Evolutionary conservation across 23 tunicate genomes (phyloP), one percentile per base, ranked within the genome.

Genomic region (Ciona savignyi): DNA sequence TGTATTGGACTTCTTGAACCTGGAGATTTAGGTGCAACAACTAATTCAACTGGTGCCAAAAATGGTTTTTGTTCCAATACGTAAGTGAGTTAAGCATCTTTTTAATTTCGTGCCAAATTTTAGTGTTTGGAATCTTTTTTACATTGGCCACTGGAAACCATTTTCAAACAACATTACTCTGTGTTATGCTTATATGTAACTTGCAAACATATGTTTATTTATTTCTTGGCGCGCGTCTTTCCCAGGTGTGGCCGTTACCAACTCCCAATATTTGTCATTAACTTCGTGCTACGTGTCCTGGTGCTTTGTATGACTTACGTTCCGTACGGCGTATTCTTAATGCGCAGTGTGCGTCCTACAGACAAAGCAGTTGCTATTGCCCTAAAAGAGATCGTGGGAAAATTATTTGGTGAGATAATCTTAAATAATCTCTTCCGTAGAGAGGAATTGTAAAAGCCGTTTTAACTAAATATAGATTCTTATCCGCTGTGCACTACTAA

Each of bases 281-380:
- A 66, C 35, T 67, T 66, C 32, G 29, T 77, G 19, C 25, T 27
- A 2, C 73, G 81, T 2, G 73, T 67, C 22, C 33, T 77, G 35
- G 34, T 77, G 29, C 27, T 77, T 28, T 30, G 81, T 56, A 66
- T 77, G 73, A 35, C 73, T 21, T 67, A 66, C 51, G 34, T 77
- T 29, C 81, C 81, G 23, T 77, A 51, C 51, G 65, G 73, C 64
- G 51, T 77, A 22, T 67, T 77, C 34, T 6, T 77, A 28, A 77
- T 77, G 81, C 64, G 73, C 6, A 77, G 73, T 26, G 81, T 77
- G 34, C 63, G 65, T 30, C 73, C 63, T 9, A 25, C 35, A 21
- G 73, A 77, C 81, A 77, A 77, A 67, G 73, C 81, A 22, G 65
- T 77, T 27, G 81, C 73, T n/a, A 67, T 77, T 32, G 81, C 81